Evolutionary conservation across 2,797 vertebrate genomes (phyloP).

Genomic region (Kryptopterus vitreolus): DNA sequence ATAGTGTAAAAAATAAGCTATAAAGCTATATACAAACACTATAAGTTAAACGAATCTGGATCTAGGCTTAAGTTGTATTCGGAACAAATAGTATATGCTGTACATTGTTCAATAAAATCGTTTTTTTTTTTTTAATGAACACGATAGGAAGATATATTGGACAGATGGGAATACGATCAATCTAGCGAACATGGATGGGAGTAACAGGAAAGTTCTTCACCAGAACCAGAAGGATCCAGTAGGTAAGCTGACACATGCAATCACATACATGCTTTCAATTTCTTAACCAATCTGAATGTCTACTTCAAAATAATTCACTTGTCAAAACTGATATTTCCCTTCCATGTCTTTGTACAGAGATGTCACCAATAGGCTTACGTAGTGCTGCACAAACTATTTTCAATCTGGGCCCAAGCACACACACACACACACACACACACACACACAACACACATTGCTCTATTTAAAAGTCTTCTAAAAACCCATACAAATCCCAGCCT

Average conservation of each 20-base stretch:
- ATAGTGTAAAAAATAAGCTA: conserved; percentile 15
- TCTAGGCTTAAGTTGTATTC: background rate
- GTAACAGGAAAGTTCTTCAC: conserved; percentile 95
- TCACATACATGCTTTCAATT: background rate
- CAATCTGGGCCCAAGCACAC: conserved; percentile 2
- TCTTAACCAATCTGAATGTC: background rate
- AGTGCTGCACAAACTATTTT: background rate
- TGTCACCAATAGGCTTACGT: background rate
- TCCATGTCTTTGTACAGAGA: conserved; percentile 30
- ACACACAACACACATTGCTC: conserved; percentile 13
- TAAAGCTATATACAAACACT: too few relatives aligned
- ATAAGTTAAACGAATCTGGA: too few relatives aligned
- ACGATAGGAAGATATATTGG: conserved; percentile 92
- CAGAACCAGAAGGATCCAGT: conserved; percentile 96
- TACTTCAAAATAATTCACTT: conserved; percentile 59
- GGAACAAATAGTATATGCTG: background rate
- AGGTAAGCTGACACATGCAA: conserved; percentile 76
- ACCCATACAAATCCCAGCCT: background rate
- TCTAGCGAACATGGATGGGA: conserved; percentile 97
- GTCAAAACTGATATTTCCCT: conserved; percentile 21
- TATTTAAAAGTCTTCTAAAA: conserved; percentile 5
- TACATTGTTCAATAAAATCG: background rate
- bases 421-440: conserved; percentile 25
- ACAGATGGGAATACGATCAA: conserved; percentile 97
- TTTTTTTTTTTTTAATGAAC: conserved; percentile 22